phyloP scores from a whole-genome alignment of 30 jellyfish, hydroid and myxozoan genomes.

The Chrysaora quinquecirrha region DNA sequence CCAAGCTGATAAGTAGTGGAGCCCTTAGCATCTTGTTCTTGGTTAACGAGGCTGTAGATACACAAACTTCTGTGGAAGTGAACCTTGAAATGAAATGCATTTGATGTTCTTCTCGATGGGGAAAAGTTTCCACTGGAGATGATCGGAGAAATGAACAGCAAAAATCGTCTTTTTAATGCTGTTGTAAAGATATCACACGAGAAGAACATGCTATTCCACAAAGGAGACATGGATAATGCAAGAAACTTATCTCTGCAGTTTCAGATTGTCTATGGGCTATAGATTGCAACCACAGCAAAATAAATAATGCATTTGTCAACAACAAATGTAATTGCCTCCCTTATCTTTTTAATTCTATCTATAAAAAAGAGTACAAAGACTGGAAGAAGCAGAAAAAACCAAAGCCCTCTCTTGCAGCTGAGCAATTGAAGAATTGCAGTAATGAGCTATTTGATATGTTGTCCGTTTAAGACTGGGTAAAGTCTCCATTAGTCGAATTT shows the following conservation, averaged over 20 bases:
- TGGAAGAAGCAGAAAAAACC: conserved; percentile 8
- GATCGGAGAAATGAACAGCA: neutral
- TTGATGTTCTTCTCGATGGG: neutral
- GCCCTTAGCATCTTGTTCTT: neutral
- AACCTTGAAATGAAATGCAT: neutral
- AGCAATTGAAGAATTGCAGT: neutral
- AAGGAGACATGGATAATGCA: conserved; percentile 20
- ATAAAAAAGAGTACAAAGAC: conserved; percentile 19
- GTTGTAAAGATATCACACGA: neutral
- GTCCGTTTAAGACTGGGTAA: neutral
- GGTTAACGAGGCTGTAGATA: too few species aligned
- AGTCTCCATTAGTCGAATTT: neutral
- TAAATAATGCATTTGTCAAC: conserved; percentile 1
- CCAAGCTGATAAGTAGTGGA: neutral
- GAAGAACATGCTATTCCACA: neutral
- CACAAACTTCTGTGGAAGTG: neutral
- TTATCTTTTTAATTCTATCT: conserved; percentile 1
- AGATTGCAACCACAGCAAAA: conserved; percentile 15
- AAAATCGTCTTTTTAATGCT: neutral
- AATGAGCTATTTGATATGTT: conserved; percentile 13
- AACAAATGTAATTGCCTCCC: conserved; percentile 23
- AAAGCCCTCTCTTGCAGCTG: conserved; percentile 21
- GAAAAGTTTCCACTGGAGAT: neutral
- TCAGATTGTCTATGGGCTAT: conserved; percentile 40
- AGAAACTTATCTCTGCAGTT: neutral